phyloP scores from a whole-genome alignment of 2,888 invertebrate genomes.

The Leucoptera coffeella region DNA sequence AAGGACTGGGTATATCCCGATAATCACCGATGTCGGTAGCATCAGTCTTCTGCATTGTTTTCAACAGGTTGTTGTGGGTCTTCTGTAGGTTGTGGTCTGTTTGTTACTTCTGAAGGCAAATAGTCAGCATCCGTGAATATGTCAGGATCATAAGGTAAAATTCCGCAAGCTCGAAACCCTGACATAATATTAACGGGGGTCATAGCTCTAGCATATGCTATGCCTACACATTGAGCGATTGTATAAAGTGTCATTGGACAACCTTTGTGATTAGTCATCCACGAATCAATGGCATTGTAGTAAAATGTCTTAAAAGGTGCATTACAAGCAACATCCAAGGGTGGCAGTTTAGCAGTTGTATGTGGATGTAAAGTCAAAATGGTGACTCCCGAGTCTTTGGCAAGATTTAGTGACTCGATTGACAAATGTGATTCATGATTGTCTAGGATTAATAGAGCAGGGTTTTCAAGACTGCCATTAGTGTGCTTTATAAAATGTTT shows the following conservation, averaged over 20 bases:
- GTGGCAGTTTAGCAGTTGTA: slow-evolving; percentile 22
- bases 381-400: slow-evolving; percentile 15
- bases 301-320: slow-evolving; percentile 17
- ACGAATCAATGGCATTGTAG: slow-evolving; percentile 15
- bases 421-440: slow-evolving; percentile 14
- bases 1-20: neutral
- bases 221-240: slow-evolving; percentile 11
- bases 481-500: slow-evolving; percentile 14
- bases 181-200: slow-evolving; percentile 12
- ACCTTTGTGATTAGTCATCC: slow-evolving; percentile 17
- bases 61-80: slow-evolving; percentile 1
- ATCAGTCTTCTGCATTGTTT: neutral
- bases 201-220: slow-evolving; percentile 11
- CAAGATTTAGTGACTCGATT: slow-evolving; percentile 11
- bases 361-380: slow-evolving; percentile 22
- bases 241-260: slow-evolving; percentile 20
- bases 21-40: too few relatives aligned
- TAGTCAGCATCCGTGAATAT: slow-evolving; percentile 9
- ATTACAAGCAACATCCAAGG: slow-evolving; percentile 18
- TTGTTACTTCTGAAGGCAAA: slow-evolving; percentile 7
- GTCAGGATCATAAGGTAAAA: slow-evolving; percentile 8
- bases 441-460: slow-evolving; percentile 11
- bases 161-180: slow-evolving; percentile 9
- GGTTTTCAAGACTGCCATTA: too few relatives aligned
- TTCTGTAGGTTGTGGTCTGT: slow-evolving; percentile 2